phyloP scores from a whole-genome alignment of 2,113 vertebrate genomes.

The Sturnus vulgaris region DNA sequence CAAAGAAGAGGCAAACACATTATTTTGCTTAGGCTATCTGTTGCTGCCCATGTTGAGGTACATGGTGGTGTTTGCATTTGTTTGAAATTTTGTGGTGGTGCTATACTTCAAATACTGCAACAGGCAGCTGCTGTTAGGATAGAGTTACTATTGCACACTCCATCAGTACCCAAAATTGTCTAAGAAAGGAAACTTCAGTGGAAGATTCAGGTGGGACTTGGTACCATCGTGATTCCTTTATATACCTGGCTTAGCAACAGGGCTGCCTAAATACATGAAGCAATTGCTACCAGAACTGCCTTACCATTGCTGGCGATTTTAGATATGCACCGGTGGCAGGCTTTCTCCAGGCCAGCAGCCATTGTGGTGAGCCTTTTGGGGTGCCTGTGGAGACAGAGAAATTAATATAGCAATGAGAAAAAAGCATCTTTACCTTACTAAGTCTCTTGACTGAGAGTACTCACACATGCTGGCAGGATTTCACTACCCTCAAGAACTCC shows the following conservation, averaged over 20 bases:
- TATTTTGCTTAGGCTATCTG: not conserved
- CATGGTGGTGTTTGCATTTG: not conserved
- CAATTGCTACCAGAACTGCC: not conserved
- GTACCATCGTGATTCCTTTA: not conserved
- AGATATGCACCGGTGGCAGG: conserved; percentile 68
- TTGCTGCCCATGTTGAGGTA: not conserved
- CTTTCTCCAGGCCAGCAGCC: conserved; percentile 70
- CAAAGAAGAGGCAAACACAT: not conserved
- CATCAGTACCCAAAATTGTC: not conserved
- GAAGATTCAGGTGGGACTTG: not conserved
- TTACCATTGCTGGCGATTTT: conserved; percentile 74
- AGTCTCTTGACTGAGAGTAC: not conserved
- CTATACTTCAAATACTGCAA: not conserved
- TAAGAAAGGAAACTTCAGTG: not conserved
- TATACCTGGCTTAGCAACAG: not conserved
- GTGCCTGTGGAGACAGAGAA: conserved; percentile 6
- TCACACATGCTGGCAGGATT: not conserved
- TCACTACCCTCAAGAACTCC: not conserved
- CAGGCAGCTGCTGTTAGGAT: not conserved
- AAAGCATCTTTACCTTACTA: not conserved
- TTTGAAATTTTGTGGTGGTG: not conserved
- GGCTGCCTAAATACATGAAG: not conserved
- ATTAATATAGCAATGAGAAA: not conserved
- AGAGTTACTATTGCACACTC: not conserved
- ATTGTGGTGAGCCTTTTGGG: not conserved